phyloP scores from a whole-genome alignment of 2,888 invertebrate species.

The Drosophila parthenogenetica region DNA sequence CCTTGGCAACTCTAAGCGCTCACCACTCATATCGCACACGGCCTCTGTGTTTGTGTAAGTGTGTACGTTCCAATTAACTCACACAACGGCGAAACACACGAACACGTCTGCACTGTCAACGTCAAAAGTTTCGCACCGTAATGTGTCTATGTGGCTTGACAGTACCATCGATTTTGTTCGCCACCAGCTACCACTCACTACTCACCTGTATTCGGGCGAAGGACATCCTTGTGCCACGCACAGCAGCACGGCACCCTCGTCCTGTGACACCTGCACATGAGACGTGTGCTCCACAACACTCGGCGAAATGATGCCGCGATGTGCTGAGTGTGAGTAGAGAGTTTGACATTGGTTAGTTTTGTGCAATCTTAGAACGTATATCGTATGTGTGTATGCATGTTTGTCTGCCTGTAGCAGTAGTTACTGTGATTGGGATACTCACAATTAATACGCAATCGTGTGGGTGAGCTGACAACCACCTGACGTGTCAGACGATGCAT shows the following conservation, averaged over 20 bases:
- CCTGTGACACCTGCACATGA: constrained; percentile 89
- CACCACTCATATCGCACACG: constrained; percentile 29
- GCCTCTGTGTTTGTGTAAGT: constrained; percentile 8
- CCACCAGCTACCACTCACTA: constrained; percentile 81
- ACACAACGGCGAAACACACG: constrained; percentile 40
- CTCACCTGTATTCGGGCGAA: constrained; percentile 91
- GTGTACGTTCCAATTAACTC: constrained; percentile 71
- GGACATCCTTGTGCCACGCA: constrained; percentile 93
- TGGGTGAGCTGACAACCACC: constrained; percentile 89
- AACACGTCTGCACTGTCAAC: constrained; percentile 56
- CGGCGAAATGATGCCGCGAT: constrained; percentile 90
- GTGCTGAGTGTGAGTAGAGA: constrained; percentile 86
- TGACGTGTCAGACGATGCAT: constrained; percentile 91
- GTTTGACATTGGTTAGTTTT: constrained; percentile 68
- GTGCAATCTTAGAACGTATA: background rate
- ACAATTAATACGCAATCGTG: constrained; percentile 90
- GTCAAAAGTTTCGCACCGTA: constrained; percentile 69
- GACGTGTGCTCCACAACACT: constrained; percentile 90
- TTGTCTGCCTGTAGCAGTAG: constrained; percentile 1
- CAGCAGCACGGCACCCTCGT: constrained; percentile 90
- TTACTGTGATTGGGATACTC: constrained; percentile 80
- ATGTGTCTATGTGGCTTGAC: constrained; percentile 41
- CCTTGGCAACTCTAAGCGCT: constrained; percentile 61
- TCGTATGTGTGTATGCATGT: constrained; percentile 10
- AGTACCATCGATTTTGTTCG: constrained; percentile 84